Evolutionary conservation across 2,888 invertebrate genomes (phyloP), one percentile per base, ranked within the genome.

Genomic region (Pomacea canaliculata): DNA sequence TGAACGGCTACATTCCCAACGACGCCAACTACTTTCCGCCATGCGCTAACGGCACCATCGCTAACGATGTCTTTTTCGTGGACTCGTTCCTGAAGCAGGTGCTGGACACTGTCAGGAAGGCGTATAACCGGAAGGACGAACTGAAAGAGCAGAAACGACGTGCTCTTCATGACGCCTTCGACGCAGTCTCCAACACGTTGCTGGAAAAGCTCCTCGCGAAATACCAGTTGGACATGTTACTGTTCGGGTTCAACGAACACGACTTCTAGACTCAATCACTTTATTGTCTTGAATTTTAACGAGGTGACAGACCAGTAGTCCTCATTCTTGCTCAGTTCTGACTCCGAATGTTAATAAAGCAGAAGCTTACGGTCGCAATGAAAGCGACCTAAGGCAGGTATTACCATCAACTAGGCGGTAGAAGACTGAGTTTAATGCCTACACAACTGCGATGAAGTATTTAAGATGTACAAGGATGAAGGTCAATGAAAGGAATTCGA

Each of bases 1-100:
- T 83, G 10, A 83, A 85, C 66, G 84, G 83, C 9, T 84, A 84
- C 65, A 72, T 85, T 27, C 85, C 83, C 13, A 46, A 73, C 13
- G 67, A 73, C 7, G 78, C 73, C 3, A 59, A 76, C 9, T 48
- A 48, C 65, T n/a, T 49, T 8, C 16, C 10, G 49, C 27, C 37
- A 3, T 12, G 16, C 8, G 16, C 12, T 16, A 2, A 9, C 69
- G 23, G 51, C 48, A 18, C 19, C 59, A 9, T 23, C 70, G 8
- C 51, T 4, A 7, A 56, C 51, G 48, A 8, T 19, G 48, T 73
- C 66, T 12, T 63, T 10, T 2, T 19, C 68, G 60, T 59, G 68
- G 46, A 18, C 23, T 16, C 66, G 37, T 68, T 73, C 46, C 18
- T 59, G 60, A 18, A 13, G 7, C 68, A 68, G 59, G 73, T 73